Percentiles rank a stretch among this genome's conserved stretches.
phyloP scores from a whole-genome alignment of 1,140 invertebrate genomes.

The Xylocopa sonorina region DNA sequence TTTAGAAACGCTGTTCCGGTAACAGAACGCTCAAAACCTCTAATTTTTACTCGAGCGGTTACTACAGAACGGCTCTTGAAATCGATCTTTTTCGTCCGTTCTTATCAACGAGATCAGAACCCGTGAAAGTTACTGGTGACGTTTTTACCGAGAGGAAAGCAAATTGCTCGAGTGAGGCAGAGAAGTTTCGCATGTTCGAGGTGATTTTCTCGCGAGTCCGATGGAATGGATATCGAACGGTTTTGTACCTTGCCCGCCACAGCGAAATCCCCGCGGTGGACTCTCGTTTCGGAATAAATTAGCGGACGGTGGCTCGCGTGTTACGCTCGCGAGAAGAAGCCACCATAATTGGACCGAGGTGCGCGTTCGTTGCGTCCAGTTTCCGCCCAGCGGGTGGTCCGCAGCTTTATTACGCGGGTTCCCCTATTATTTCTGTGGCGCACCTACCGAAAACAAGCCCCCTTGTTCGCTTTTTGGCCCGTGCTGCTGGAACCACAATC shows the following conservation, averaged over 20 bases:
- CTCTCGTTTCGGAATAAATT: conserved; percentile 53
- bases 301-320: conserved; percentile 28
- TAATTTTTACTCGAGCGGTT: background rate
- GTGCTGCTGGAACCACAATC: conserved; percentile 47
- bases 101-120: background rate
- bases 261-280: background rate
- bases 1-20: background rate
- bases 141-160: background rate
- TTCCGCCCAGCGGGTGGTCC: conserved; percentile 62
- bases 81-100: background rate
- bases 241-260: background rate
- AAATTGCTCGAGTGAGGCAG: background rate
- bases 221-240: background rate
- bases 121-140: background rate
- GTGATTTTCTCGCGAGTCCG: background rate
- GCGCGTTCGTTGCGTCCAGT: conserved; percentile 53
- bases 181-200: background rate
- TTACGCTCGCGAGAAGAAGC: conserved; percentile 23
- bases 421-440: conserved; percentile 52
- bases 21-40: background rate
- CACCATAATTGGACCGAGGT: conserved; percentile 54
- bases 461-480: background rate
- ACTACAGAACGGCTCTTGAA: background rate
- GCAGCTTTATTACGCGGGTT: conserved; percentile 64
- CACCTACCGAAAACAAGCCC: conserved; percentile 47